Evolutionary conservation across 2,113 vertebrate genomes (phyloP), one percentile per base, ranked within the genome.

Genomic region (Corythornis madagascariensis): DNA sequence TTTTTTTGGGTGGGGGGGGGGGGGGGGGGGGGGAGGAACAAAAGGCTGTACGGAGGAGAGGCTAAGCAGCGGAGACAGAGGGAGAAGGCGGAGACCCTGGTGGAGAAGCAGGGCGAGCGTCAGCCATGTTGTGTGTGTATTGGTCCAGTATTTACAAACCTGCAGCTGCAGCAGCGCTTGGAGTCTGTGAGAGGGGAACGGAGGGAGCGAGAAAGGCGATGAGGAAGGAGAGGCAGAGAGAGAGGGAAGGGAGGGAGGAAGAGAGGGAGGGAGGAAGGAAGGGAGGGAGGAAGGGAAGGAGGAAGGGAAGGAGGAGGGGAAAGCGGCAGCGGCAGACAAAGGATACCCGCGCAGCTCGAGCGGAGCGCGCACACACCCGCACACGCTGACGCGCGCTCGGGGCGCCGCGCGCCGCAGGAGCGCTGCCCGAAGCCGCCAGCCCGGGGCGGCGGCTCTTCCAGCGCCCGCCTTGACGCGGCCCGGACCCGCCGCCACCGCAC

Each of bases 91-190:
- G 90, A 88, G 92, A 96, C 76, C 83, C 90, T 78, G 83, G 20
- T 59, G 53, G 61, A 93, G 43, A 29, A 93, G 95, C 83, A 96
- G 93, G 96, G 96, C 94, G 96, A 95, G 94, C 89, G 97, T 98
- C 98, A 98, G 98, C 98, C 98, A 99, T 98, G 97, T 98, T 96
- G 84, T 92, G 60, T 87, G 89, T 89, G 78, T 83, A 80, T 84
- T 83, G 70, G 74, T 93, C 86, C 93, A 94, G 88, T 95, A 95
- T 95, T 95, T 95, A 95, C 93, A 95, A 98, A 97, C 95, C 96
- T 96, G 93, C 90, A 95, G 94, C 96, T 96, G 96, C 95, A 93
- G 96, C 95, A 96, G 90, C 91, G 88, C 73, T 91, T 69, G 77
- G 89, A 94, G 86, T 33, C 93, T 82, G 89, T 43, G 84, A 89